Base-by-base conservation (phyloP, 2,113 vertebrate genomes). In the Chloroceryle aenea region DNA sequence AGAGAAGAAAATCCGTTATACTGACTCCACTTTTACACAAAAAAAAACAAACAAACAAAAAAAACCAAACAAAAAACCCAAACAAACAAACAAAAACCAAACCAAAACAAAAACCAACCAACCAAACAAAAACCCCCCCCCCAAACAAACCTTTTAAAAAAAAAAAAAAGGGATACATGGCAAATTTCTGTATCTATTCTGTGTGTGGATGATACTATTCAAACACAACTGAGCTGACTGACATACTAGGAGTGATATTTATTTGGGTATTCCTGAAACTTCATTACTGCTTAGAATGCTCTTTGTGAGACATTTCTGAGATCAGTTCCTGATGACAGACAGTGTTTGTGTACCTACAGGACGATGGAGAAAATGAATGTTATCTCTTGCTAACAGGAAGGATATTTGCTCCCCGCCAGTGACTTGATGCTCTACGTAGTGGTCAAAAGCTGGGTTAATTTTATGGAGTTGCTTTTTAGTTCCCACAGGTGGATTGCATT, bases 341-440 rank as follows among this genome's bases (percentile, higher is more conserved):
- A 79, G 19, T 1, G 3, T 61, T 94, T 86, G 47, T 80, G 38
- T 27, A 43, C 56, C 0, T 1, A 80, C 42, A 88, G 26, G 76
- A 36, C 77, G 52, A 86, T 72, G 76, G 61, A 71, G 52, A 81
- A 77, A 93, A 84, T 48, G 23, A 94, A 85, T 85, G 43, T 89
- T 94, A 94, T 94, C 77, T 91, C 72, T 64, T 87, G 36, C 68
- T 81, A 52, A 63, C 78, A 90, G 88, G 52, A 88, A 71, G 50
- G 53, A 34, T 80, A 61, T 74, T 93, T 93, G 34, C 42, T 93
- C 32, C 64, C 68, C 87, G 72, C 43, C 52, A 53, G 38, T 75
- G 64, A 22, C 68, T 84, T 3, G 9, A 42, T 86, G 62, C 26
- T 74, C 82, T 81, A 2, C 36, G 40, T 50, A 75, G 42, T 74